phyloP scores from a whole-genome alignment of 2,113 vertebrate species.

The Camelus bactrianus region DNA sequence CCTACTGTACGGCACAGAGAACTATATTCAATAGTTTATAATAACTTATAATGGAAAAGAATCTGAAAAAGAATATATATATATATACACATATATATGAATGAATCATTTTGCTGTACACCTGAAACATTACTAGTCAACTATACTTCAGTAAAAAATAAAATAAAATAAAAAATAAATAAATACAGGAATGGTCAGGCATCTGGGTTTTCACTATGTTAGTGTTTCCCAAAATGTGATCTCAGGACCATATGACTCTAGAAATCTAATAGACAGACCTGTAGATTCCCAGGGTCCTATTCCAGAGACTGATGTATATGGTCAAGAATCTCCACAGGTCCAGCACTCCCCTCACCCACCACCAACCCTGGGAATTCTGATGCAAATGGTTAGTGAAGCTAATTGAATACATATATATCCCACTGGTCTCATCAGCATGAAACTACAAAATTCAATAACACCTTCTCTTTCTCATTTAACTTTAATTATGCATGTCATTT shows the following conservation, averaged over 20 bases:
- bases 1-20: too few species aligned
- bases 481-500: not conserved
- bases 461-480: not conserved
- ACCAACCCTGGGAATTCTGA: not conserved
- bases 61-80: too few species aligned
- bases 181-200: not conserved
- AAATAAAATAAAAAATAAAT: too few species aligned
- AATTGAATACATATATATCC: not conserved
- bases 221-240: not conserved
- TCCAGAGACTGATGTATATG: not conserved
- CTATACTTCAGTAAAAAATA: too few species aligned
- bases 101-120: too few species aligned
- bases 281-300: not conserved
- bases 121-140: too few species aligned
- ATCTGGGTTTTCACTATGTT: not conserved
- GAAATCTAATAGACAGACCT: not conserved
- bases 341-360: not conserved
- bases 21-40: too few species aligned
- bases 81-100: too few species aligned
- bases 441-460: not conserved
- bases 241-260: not conserved
- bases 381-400: not conserved
- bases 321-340: not conserved
- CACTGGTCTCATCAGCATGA: not conserved
- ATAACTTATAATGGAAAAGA: too few species aligned